These are phyloP conservation scores for Encarsia formosa DNA, from an alignment of 2,888 invertebrate species.

Conservation along the genomic window DNA sequence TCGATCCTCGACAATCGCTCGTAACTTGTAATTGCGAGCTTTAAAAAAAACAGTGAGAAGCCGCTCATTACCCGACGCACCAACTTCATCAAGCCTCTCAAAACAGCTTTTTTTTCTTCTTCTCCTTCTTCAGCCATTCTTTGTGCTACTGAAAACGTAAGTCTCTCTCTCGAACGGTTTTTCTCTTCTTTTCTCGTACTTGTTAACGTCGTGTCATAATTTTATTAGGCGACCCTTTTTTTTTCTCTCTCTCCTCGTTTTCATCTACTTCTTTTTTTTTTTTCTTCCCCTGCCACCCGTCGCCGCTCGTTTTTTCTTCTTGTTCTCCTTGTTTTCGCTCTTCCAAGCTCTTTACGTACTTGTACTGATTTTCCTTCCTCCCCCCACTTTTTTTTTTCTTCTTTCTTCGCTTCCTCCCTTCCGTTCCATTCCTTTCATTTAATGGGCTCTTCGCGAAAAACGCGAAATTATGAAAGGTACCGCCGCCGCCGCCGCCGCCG, in stretches of 20 bases:
- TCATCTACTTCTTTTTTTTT: constrained; percentile 1
- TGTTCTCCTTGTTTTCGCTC: constrained; percentile 1
- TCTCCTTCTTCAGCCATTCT: no score
- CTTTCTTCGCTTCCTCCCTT: background rate
- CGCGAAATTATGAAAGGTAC: constrained; percentile 16
- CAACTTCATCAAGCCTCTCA: no score
- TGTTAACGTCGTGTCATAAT: constrained; percentile 25
- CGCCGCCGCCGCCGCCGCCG: background rate
- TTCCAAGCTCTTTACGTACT: constrained; percentile 7
- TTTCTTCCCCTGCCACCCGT: background rate
- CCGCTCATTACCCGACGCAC: no score
- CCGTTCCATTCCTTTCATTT: constrained; percentile 17
- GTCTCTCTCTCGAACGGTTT: constrained; percentile 10
- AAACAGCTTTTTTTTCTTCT: no score
- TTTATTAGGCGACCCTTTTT: constrained; percentile 22
- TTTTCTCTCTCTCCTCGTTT: constrained; percentile 5
- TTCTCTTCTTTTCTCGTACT: constrained; percentile 17
- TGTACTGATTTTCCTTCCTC: no score
- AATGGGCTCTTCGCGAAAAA: constrained; percentile 21
- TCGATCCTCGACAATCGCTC: no score
- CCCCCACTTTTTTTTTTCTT: background rate
- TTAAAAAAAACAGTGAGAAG: no score
- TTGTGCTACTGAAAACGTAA: constrained; percentile 9
- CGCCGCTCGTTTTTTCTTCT: background rate
- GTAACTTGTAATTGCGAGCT: no score